These are phyloP conservation scores for Eustalomyia histrio DNA, from an alignment of 2,888 invertebrate species.

Conservation along the genomic window DNA sequence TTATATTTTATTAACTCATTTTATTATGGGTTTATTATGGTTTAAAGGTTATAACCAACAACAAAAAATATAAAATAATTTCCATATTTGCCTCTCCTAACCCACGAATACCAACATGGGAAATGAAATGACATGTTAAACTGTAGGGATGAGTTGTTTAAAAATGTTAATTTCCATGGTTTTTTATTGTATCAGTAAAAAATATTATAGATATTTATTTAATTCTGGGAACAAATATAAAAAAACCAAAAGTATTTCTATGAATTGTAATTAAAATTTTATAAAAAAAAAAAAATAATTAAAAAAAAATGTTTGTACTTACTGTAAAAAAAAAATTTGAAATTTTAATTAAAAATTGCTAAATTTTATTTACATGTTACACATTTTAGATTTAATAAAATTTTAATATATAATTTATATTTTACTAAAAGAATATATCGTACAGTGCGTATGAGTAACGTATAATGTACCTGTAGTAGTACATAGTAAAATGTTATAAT, in stretches of 20 bases:
- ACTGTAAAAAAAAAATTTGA: too few relatives aligned
- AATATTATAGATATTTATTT: not conserved
- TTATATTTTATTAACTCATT: conserved; percentile 58
- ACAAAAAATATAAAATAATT: conserved; percentile 30
- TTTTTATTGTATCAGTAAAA: conserved; percentile 16
- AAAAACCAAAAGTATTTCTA: not conserved
- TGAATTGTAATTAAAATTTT: not conserved
- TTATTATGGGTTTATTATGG: conserved; percentile 42
- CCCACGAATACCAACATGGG: not conserved
- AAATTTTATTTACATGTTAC: too few relatives aligned
- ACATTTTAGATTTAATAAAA: too few relatives aligned
- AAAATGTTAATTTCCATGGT: conserved; percentile 54
- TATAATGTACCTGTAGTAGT: too few relatives aligned
- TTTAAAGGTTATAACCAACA: conserved; percentile 54
- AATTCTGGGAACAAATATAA: not conserved
- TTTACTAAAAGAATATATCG: too few relatives aligned
- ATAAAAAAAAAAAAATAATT: not conserved
- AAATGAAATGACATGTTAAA: conserved; percentile 46
- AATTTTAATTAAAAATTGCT: too few relatives aligned
- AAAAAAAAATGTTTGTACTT: too few relatives aligned
- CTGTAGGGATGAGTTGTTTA: conserved; percentile 26
- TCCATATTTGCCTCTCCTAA: conserved; percentile 33
- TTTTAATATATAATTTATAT: too few relatives aligned
- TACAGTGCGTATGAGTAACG: too few relatives aligned
- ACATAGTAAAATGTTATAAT: too few relatives aligned